Base-by-base conservation (phyloP, 2,797 vertebrate species). In the Platalea minor region DNA sequence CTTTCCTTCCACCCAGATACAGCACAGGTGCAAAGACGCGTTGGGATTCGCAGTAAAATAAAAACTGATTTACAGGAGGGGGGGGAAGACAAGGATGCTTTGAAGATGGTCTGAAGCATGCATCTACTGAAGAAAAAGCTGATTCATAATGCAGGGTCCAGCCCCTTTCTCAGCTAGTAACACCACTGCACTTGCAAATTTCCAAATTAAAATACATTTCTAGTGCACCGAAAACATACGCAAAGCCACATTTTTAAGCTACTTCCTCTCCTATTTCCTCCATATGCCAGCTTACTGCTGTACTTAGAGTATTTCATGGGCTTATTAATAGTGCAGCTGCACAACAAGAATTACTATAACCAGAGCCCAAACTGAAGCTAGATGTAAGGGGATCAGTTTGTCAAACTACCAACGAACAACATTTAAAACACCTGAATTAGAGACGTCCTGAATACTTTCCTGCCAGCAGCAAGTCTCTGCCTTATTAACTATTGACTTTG, bases 241-340 rank as follows among this genome's bases (percentile, higher is more conserved):
- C 56, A 89, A 94, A 85, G 63, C 65, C 53, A 39, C 76, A 53
- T 73, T 88, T 96, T 85, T n/a, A 91, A 93, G 48, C 75, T 82
- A 88, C 76, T 89, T 85, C 65, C 84, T 85, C 69, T 68, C 65
- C 41, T 43, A 9, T 88, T 90, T 60, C 80, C 63, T 79, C 60
- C 15, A 26, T 2, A 4, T 60, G 78, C 56, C 78, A 95, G 77
- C 68, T 92, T 69, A 46, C 68, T 75, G 89, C 56, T 73, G 65
- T 69, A 83, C 89, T 78, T 78, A n/a, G 3, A 89, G 64, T 46
- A 80, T 87, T 93, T 85, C 80, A 92, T 63, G 25, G n/a, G 41
- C 17, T 65, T 65, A 89, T 57, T 94, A 88, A 81, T 54, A 89
- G 35, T 85, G 93, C 94, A 86, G 82, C 78, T 95, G 82, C 87